Percentiles rank a stretch among this genome's conserved stretches.
Conservation (phyloP, 2,888 invertebrate genomes). For the Colletes collaris region DNA sequence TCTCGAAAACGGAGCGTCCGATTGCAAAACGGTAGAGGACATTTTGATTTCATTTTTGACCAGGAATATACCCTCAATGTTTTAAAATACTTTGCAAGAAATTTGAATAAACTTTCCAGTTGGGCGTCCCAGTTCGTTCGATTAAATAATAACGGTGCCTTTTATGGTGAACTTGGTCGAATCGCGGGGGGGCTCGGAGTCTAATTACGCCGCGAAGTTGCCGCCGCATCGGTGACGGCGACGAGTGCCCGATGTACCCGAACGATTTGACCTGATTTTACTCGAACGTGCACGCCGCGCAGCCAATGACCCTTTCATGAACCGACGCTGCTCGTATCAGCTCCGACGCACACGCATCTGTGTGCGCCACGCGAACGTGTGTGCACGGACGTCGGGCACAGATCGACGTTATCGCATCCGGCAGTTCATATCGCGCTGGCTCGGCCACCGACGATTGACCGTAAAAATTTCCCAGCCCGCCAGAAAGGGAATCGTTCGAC, state of each 20-base stretch:
- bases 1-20: no score
- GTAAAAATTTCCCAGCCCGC: slow-evolving; percentile 36
- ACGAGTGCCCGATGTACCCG: slow-evolving; percentile 28
- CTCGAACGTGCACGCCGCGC: slow-evolving; percentile 18
- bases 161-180: slow-evolving; percentile 36
- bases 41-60: no score
- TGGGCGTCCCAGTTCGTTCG: no score
- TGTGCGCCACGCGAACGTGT: background rate
- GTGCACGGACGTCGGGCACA: background rate
- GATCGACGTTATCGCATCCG: slow-evolving; percentile 41
- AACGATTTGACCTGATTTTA: slow-evolving; percentile 51
- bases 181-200: slow-evolving; percentile 18
- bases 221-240: slow-evolving; percentile 29
- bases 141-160: no score
- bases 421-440: slow-evolving; percentile 33
- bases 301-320: slow-evolving; percentile 32
- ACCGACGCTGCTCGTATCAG: slow-evolving; percentile 20
- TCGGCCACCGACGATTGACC: slow-evolving; percentile 27
- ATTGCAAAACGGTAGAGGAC: no score
- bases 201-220: slow-evolving; percentile 58
- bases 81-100: no score
- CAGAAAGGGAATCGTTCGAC: slow-evolving; percentile 6
- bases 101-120: no score
- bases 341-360: slow-evolving; percentile 10
- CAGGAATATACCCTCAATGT: no score